Conservation (phyloP, 2,888 invertebrate species). For the Hirtodrosophila confusa region DNA sequence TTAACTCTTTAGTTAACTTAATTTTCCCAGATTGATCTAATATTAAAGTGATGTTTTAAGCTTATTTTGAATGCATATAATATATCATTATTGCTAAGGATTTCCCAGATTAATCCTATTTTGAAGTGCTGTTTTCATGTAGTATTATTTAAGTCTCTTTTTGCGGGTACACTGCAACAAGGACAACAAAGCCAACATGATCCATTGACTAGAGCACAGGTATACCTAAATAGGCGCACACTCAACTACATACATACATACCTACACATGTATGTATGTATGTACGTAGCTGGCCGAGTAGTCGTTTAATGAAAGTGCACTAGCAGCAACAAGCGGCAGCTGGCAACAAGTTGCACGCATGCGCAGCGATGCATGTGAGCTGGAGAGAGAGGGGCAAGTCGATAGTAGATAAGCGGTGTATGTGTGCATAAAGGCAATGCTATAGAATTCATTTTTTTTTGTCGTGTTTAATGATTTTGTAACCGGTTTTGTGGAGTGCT, state of each 20-base stretch:
- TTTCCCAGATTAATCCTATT: no score
- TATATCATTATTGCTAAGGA: no score
- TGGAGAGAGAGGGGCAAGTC: conserved; percentile 1
- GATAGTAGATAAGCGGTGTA: conserved; percentile 42
- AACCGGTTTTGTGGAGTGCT: conserved; percentile 67
- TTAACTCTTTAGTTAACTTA: no score
- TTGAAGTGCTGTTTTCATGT: no score
- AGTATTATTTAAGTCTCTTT: neutral
- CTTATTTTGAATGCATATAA: no score
- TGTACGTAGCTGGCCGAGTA: conserved; percentile 24
- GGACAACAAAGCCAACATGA: conserved; percentile 8
- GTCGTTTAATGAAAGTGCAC: conserved; percentile 67
- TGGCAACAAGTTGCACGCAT: conserved; percentile 77
- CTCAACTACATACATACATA: neutral
- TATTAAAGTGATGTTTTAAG: no score
- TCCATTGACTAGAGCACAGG: neutral
- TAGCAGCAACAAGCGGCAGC: conserved; percentile 44
- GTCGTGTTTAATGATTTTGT: conserved; percentile 67
- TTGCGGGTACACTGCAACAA: neutral
- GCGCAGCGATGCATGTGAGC: conserved; percentile 54
- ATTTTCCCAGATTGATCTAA: no score
- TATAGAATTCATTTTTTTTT: conserved; percentile 59
- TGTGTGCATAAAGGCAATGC: conserved; percentile 50
- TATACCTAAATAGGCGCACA: neutral
- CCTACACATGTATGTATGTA: conserved; percentile 17